These are phyloP conservation scores for Lepidostoma basale DNA, from an alignment of 1,140 invertebrate genomes.

Conservation along the genomic window DNA sequence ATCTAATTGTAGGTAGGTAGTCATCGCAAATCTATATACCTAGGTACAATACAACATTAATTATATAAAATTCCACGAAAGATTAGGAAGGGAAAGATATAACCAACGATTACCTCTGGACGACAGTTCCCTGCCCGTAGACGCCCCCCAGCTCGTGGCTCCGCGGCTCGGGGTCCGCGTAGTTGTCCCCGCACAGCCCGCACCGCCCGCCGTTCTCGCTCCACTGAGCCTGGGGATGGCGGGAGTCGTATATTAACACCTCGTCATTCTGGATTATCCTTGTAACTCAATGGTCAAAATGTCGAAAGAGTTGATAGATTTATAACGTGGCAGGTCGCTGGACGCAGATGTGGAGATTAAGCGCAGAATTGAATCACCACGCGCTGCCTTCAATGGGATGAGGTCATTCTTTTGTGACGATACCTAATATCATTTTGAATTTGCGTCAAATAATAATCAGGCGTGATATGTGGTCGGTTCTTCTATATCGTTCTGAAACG, in stretches of 20 bases:
- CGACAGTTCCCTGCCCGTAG: slow-evolving; percentile 64
- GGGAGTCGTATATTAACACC: neutral
- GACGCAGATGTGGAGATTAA: neutral
- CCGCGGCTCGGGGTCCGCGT: slow-evolving; percentile 58
- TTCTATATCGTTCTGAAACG: no score
- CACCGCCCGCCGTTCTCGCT: slow-evolving; percentile 61
- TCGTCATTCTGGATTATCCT: neutral
- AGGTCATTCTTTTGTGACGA: neutral
- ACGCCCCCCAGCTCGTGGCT: slow-evolving; percentile 66
- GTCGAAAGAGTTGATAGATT: neutral
- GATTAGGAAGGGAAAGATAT: neutral
- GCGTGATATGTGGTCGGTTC: no score
- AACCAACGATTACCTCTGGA: slow-evolving; percentile 44
- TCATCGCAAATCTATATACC: neutral
- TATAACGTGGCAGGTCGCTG: neutral
- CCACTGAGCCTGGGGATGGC: slow-evolving; percentile 52
- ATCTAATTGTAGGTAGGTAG: neutral
- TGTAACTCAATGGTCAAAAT: neutral
- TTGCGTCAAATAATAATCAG: no score
- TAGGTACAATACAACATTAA: neutral
- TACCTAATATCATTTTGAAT: neutral
- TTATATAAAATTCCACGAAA: neutral
- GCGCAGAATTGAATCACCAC: neutral
- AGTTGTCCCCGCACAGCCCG: slow-evolving; percentile 66
- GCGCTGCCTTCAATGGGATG: neutral